Conservation (phyloP, 2,888 invertebrate genomes). For the Graphium colonna region DNA sequence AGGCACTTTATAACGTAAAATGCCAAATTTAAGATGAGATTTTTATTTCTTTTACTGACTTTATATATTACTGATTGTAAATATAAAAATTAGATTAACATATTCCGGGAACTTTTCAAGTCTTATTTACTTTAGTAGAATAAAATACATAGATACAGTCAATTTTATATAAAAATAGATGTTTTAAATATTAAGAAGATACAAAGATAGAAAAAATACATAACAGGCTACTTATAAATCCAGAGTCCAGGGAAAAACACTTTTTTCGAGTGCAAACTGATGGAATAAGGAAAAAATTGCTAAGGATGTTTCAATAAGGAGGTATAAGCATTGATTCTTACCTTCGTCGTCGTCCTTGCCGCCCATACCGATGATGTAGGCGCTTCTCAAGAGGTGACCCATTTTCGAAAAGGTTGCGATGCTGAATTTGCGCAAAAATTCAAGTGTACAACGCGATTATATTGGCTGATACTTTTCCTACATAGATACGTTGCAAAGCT, state of each 20-base stretch:
- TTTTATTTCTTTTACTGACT: too few species aligned
- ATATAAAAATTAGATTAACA: too few species aligned
- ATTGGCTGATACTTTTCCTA: slow-evolving; percentile 37
- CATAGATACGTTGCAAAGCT: slow-evolving; percentile 39
- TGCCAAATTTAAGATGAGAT: too few species aligned
- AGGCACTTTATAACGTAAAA: not conserved
- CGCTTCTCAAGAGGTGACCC: slow-evolving; percentile 68
- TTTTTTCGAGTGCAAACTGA: not conserved
- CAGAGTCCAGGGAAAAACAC: too few species aligned
- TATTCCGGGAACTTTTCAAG: too few species aligned
- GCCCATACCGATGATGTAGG: slow-evolving; percentile 57
- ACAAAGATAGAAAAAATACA: too few species aligned
- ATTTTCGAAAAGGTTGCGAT: slow-evolving; percentile 53
- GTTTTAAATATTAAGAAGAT: too few species aligned
- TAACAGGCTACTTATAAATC: too few species aligned
- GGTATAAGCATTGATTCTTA: slow-evolving; percentile 29
- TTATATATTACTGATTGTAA: too few species aligned
- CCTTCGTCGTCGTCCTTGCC: slow-evolving; percentile 65
- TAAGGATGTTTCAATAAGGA: not conserved
- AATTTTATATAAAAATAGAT: too few species aligned
- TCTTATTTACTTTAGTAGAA: too few species aligned
- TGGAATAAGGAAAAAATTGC: not conserved
- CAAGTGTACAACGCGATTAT: slow-evolving; percentile 46
- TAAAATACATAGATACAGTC: too few species aligned
- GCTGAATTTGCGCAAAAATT: slow-evolving; percentile 65